Evolutionary conservation across 2,113 vertebrate species (phyloP).

Genomic region (Myiagra hebetior): DNA sequence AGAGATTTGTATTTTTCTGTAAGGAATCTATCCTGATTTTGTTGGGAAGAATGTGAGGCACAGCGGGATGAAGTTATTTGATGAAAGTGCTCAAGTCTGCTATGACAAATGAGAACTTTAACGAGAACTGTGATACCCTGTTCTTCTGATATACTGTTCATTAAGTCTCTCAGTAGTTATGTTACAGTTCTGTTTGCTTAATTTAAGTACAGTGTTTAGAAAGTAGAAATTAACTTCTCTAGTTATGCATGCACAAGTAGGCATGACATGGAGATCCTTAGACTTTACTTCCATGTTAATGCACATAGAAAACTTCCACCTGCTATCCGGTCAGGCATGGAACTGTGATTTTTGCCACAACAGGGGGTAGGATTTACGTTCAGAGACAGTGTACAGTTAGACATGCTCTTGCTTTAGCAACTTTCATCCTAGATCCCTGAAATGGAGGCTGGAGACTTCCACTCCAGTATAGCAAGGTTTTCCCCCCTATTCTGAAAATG

Average conservation of each 20-base stretch:
- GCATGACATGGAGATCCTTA: background rate
- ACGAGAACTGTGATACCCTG: background rate
- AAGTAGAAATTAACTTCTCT: background rate
- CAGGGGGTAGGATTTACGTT: fast-evolving
- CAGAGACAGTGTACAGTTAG: background rate
- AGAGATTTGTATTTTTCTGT: too few relatives aligned
- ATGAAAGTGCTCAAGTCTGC: background rate
- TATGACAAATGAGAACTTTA: background rate
- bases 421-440: background rate
- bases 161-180: background rate
- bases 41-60: background rate
- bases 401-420: background rate
- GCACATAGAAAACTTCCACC: background rate
- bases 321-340: background rate
- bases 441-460: background rate
- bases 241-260: background rate
- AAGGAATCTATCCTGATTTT: background rate
- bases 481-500: background rate
- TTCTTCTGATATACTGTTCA: background rate
- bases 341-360: background rate
- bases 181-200: background rate
- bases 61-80: background rate
- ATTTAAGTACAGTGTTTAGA: background rate
- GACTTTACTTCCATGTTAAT: background rate
- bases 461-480: background rate